Base-by-base conservation (phyloP, 2,888 invertebrate species). In the Pomacea canaliculata region DNA sequence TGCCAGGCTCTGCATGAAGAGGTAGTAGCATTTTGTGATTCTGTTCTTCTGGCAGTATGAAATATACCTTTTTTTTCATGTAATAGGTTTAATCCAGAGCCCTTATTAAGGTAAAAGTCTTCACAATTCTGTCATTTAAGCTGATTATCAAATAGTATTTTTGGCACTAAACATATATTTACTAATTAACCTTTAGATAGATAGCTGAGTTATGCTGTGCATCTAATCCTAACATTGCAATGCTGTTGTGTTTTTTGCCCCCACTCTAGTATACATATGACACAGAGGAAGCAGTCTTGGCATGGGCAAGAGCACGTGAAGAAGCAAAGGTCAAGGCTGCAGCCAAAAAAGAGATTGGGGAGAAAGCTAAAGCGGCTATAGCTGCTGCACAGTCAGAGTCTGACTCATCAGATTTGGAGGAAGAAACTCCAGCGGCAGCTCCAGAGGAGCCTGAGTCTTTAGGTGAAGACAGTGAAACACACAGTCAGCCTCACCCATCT, bases 271-370 rank as follows among this genome's bases (percentile, higher is more conserved):
- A 88, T 72, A 78, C 84, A 66, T 88, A 87, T 83, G 85, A 85
- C 19, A 85, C 85, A 46, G 88, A 88, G 71, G 85, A 87, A 70
- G 87, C 85, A 71, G 88, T 88, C 4, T 72, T 88, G 62, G 83
- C 84, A 77, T 88, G 87, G 87, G 85, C 87, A 18, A 80, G 83
- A 70, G 87, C 86, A 23, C 79, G 85, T 75, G 84, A 85, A 70
- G 79, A 82, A 66, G 84, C 85, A 63, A 73, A 76, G 63, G 72
- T 67, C n/a, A 74, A 74, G 70, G 77, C 77, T 49, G 56, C 46
- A 18, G 60, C n/a, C 9, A 68, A 71, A 73, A 63, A 65, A 37
- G 71, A 74, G 68, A 51, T n/a, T n/a, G 74, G 73, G 48, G 71
- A 71, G 46, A 65, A 66, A n/a, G 71, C 71, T 9, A 75, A 60